Conservation (phyloP, 1,140 invertebrate species). For the Sarcophaga peregrina region DNA sequence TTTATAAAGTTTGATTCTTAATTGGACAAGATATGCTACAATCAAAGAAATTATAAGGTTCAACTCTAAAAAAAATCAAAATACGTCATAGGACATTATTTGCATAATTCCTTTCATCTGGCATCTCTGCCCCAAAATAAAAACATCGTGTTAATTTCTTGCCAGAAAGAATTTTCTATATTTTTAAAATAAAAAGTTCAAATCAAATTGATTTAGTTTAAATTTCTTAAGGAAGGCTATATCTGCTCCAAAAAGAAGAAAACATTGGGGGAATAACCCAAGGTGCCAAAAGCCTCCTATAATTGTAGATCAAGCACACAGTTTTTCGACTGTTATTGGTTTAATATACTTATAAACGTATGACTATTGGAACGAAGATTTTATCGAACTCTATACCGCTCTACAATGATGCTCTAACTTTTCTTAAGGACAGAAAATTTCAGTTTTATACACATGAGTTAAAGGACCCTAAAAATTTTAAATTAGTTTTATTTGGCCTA, state of each 20-base stretch:
- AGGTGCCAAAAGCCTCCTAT: background rate
- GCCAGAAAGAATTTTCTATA: too few relatives aligned
- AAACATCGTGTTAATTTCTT: too few relatives aligned
- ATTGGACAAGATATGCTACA: too few relatives aligned
- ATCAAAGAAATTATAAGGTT: too few relatives aligned
- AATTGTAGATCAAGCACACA: background rate
- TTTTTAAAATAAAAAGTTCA: too few relatives aligned
- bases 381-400: background rate
- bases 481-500: conserved; percentile 17
- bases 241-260: background rate
- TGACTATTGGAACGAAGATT: conserved; percentile 4
- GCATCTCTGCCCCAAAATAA: too few relatives aligned
- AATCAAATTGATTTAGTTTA: too few relatives aligned
- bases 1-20: too few relatives aligned
- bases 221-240: background rate
- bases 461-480: background rate
- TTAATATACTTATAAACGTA: conserved; percentile 9
- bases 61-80: too few relatives aligned
- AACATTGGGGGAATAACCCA: conserved; percentile 11
- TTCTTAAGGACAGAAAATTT: background rate
- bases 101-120: too few relatives aligned
- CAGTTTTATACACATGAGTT: background rate
- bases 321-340: background rate
- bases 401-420: background rate
- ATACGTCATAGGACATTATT: too few relatives aligned